Evolutionary conservation across 2,888 invertebrate species (phyloP), one percentile per base, ranked within the genome.

Genomic region (Sericinus montela): DNA sequence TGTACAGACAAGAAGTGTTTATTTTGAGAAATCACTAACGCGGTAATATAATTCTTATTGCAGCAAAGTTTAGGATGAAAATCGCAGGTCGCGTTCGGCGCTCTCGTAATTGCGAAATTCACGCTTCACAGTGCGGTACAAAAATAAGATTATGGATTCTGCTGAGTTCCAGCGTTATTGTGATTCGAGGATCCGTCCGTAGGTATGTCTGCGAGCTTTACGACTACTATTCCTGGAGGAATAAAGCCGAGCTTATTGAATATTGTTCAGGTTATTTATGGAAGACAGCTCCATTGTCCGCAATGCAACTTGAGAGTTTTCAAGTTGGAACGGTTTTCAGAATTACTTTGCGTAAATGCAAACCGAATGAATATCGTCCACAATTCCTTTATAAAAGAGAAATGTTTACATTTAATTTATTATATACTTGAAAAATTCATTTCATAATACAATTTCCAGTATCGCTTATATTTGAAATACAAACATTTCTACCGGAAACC

Each of bases 91-190:
- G 47, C 48, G 41, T 54, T 53, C 55, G 55, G 52, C 55, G 67
- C 65, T 71, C 75, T 75, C 78, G 78, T 87, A 87, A 88, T 88
- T 88, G 87, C 87, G 81, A 87, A 88, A 87, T 87, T 87, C 85
- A 88, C 87, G 88, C 88, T 88, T 75, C 81, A 80, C 68, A 77
- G 87, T 82, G 87, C 87, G 83, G 87, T 86, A 86, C 88, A 87
- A 88, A 87, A 88, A 88, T 88, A 88, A 88, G 88, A 86, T 88
- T 88, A 87, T 88, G 88, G 87, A 88, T 88, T 88, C 88, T 72
- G 81, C 81, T 86, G 87, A 88, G 87, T 75, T 84, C 77, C 75
- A 73, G 75, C 79, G 86, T 84, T 88, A 87, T 88, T 88, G 84
- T 87, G 87, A 88, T 88, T 88, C 87, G 87, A 86, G 86, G 87